Evolutionary conservation across 2,113 vertebrate species (phyloP).

Genomic region (Ceyx cyanopectus): DNA sequence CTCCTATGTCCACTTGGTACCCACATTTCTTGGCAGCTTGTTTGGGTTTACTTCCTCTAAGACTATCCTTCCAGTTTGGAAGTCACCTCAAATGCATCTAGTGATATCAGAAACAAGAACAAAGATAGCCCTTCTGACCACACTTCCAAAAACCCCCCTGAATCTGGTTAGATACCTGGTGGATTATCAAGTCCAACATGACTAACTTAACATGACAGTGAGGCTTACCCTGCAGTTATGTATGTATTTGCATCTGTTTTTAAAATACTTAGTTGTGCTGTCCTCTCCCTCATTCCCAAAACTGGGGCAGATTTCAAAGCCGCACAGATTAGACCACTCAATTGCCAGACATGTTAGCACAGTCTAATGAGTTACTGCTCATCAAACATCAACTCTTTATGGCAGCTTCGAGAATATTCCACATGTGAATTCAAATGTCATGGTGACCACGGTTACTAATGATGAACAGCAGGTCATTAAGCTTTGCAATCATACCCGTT

Average conservation of each 20-base stretch:
- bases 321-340: not conserved
- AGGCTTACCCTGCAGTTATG: not conserved
- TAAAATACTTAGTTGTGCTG: not conserved
- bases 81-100: not conserved
- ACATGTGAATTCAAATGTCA: not conserved
- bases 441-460: not conserved
- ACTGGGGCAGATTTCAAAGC: not conserved
- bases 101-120: not conserved
- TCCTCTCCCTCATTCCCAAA: not conserved
- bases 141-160: accelerated
- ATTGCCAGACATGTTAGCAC: not conserved
- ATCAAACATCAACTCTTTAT: not conserved
- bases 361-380: not conserved
- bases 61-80: not conserved
- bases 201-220: not conserved
- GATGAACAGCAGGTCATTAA: not conserved
- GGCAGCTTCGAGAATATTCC: not conserved
- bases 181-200: not conserved
- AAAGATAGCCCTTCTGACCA: not conserved
- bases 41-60: not conserved
- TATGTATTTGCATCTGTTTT: not conserved
- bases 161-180: not conserved
- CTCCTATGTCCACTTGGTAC: not conserved
- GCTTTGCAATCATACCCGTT: not conserved
- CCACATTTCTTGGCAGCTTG: not conserved